Percentiles rank a stretch among this genome's conserved stretches.
phyloP scores from a whole-genome alignment of 1,140 invertebrate genomes.

The Drosophila busckii region DNA sequence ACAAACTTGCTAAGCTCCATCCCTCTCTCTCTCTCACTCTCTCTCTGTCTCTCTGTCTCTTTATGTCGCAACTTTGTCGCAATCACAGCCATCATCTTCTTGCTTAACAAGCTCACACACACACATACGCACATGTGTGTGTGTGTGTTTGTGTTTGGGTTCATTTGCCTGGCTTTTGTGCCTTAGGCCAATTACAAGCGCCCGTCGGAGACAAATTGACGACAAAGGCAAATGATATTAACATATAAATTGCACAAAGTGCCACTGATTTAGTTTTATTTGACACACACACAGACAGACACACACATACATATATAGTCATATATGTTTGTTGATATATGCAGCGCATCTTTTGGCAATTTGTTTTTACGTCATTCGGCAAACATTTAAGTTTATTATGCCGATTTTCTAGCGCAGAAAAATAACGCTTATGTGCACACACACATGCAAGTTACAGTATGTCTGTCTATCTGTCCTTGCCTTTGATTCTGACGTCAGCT shows the following conservation, averaged over 20 bases:
- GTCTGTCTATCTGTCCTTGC: no score
- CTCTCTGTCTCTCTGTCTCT: constrained; percentile 3
- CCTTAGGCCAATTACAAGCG: constrained; percentile 48
- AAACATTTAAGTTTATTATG: constrained; percentile 74
- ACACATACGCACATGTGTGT: background rate
- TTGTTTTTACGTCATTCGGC: constrained; percentile 66
- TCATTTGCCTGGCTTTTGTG: background rate
- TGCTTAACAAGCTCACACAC: constrained; percentile 47
- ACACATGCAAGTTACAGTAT: constrained; percentile 17
- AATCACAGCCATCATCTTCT: constrained; percentile 50
- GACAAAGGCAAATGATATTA: constrained; percentile 74
- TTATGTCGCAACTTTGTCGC: constrained; percentile 64
- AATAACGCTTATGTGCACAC: constrained; percentile 65
- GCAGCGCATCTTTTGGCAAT: constrained; percentile 45
- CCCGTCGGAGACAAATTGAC: constrained; percentile 38
- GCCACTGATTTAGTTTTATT: constrained; percentile 70
- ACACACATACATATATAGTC: background rate
- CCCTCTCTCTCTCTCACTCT: background rate
- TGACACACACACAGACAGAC: constrained; percentile 8
- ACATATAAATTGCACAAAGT: constrained; percentile 76
- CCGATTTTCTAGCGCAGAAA: constrained; percentile 76
- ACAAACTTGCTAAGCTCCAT: constrained; percentile 20
- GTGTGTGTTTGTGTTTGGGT: no score
- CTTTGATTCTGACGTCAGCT: constrained; percentile 43
- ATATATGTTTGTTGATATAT: constrained; percentile 1